A percentile compares a stretch with the other conserved stretches of the same genome.
These are phyloP conservation scores for Enteromius argenteus DNA, from an alignment of 2,797 vertebrate species.

Conservation along the genomic window DNA sequence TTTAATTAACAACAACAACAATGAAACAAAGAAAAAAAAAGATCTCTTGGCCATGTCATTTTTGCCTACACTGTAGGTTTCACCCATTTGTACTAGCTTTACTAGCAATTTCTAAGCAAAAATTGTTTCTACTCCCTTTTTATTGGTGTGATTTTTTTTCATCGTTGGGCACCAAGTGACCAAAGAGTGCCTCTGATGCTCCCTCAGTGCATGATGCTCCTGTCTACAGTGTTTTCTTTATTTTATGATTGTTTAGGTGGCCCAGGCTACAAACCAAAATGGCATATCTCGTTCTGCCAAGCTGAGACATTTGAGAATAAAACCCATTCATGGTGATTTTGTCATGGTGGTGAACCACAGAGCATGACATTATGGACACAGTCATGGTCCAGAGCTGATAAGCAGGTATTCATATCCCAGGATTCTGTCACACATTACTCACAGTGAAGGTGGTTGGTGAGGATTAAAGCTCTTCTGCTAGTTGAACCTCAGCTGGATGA, in stretches of 20 bases:
- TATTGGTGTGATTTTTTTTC: not conserved
- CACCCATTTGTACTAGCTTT: not conserved
- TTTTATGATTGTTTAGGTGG: not conserved
- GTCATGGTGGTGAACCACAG: conserved; percentile 30
- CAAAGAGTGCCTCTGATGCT: not conserved
- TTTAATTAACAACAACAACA: no score
- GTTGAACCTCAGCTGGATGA: conserved; percentile 27
- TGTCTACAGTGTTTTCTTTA: not conserved
- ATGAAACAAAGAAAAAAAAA: no score
- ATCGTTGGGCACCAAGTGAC: not conserved
- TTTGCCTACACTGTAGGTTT: no score
- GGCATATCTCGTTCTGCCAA: conserved; percentile 8
- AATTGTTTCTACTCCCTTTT: not conserved
- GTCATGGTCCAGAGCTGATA: conserved; percentile 43
- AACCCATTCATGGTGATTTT: conserved; percentile 11
- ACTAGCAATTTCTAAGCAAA: not conserved
- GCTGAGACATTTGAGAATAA: conserved; percentile 3
- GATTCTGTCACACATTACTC: conserved; percentile 31
- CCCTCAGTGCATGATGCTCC: not conserved
- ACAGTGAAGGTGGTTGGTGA: conserved; percentile 20
- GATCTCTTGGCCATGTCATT: no score
- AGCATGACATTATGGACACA: conserved; percentile 27
- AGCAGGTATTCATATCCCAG: conserved; percentile 27
- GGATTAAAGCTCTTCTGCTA: conserved; percentile 41
- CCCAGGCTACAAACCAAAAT: not conserved